These are phyloP conservation scores for Bos taurus DNA, from an alignment of 2,113 vertebrate genomes.

Conservation along the genomic window ARS-UCD2.0 NC_037334.1:105646501-105647000, in stretches of 20 bases:
- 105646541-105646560: background rate
- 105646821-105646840: too few species aligned
- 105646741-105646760: background rate
- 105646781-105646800: background rate
- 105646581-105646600: background rate
- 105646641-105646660: background rate
- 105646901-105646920: too few species aligned
- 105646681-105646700: background rate
- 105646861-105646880: too few species aligned
- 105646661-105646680: background rate
- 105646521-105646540: background rate
- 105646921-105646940: too few species aligned
- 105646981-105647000: too few species aligned
- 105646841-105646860: too few species aligned
- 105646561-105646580: background rate
- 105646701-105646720: background rate
- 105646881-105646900: too few species aligned
- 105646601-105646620: background rate
- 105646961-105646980: too few species aligned
- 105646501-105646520: background rate
- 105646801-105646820: background rate
- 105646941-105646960: too few species aligned
- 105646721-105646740: too few species aligned
- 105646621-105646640: background rate
- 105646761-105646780: fast-evolving